Evolutionary conservation across 2,113 vertebrate species (phyloP), one percentile per base, ranked within the genome.

Genomic region (Pyxicephalus adspersus): DNA sequence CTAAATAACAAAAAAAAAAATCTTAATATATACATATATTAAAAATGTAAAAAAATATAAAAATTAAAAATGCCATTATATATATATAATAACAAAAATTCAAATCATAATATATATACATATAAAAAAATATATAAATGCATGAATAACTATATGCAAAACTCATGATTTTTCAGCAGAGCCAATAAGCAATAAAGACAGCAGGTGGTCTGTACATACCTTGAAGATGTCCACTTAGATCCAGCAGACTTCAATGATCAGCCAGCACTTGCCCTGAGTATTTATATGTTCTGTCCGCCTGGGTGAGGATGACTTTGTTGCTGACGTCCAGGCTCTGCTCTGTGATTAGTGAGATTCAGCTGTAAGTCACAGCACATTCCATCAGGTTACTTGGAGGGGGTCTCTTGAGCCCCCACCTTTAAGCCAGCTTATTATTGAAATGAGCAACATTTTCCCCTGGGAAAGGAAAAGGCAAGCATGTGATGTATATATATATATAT

Each of bases 271-370:
- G 31, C 19, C 60, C 31, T 28, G 15, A 16, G 65, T 83, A 77
- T 83, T 84, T 84, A 85, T 86, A 70, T 28, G 18, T 7, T 65
- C 45, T 25, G 20, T 63, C 20, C 18, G 61, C 25, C 17, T 18
- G 28, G 68, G 23, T 66, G 15, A 9, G 15, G 29, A 60, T n/a
- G 23, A 50, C 18, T 50, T 20, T n/a, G 31, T 45, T 85, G 51
- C 64, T 85, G 85, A 83, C 81, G 73, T 81, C 64, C 2, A 26
- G 66, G 34, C 23, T 68, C 45, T 31, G 15, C 20, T 20, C 50
- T 63, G 4, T 31, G 71, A 51, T 20, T 55, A 67, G 23, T 31
- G 25, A 34, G n/a, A 31, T 31, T 50, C 4, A 58, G 66, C 54
- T 63, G 22, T 28, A 26, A 15, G 38, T 34, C 64, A 34, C 66